These are phyloP conservation scores for Chlorodrepanis virens DNA, from an alignment of 2,113 vertebrate genomes.

Conservation along the genomic window DNA sequence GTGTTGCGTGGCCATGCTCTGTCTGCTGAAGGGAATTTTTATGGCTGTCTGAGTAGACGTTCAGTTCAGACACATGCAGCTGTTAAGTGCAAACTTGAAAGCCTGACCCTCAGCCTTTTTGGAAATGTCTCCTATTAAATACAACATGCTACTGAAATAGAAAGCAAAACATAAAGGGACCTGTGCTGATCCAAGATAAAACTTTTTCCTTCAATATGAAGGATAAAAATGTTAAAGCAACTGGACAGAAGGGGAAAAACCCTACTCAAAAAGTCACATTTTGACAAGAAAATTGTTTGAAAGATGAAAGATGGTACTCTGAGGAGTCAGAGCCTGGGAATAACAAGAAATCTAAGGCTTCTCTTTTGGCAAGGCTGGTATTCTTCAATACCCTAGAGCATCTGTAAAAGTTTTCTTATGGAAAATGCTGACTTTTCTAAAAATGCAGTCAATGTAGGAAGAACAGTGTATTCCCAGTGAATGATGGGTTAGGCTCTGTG, in stretches of 20 bases:
- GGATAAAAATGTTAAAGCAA: not conserved
- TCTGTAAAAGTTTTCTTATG: not conserved
- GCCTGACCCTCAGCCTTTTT: conserved; percentile 35
- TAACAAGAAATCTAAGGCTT: not conserved
- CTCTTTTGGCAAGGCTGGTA: not conserved
- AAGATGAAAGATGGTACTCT: not conserved
- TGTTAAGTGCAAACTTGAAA: not conserved
- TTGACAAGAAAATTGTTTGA: not conserved
- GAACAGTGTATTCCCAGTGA: not conserved
- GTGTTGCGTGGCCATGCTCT: not conserved
- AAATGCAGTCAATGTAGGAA: not conserved
- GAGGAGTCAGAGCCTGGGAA: not conserved
- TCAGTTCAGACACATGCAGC: not conserved
- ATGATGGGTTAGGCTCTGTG: not conserved
- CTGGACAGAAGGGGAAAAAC: not conserved
- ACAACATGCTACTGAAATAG: not conserved
- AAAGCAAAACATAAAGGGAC: not conserved
- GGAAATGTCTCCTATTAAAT: conserved; percentile 41
- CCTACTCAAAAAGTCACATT: not conserved
- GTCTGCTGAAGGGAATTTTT: not conserved
- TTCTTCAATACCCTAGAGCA: not conserved
- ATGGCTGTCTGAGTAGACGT: not conserved
- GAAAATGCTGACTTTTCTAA: conserved; percentile 49
- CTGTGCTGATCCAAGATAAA: conserved; percentile 14
- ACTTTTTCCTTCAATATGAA: not conserved